A percentile compares a stretch with the other conserved stretches of the same genome.
phyloP scores from a whole-genome alignment of 2,113 vertebrate genomes.

The Archilochus colubris region DNA sequence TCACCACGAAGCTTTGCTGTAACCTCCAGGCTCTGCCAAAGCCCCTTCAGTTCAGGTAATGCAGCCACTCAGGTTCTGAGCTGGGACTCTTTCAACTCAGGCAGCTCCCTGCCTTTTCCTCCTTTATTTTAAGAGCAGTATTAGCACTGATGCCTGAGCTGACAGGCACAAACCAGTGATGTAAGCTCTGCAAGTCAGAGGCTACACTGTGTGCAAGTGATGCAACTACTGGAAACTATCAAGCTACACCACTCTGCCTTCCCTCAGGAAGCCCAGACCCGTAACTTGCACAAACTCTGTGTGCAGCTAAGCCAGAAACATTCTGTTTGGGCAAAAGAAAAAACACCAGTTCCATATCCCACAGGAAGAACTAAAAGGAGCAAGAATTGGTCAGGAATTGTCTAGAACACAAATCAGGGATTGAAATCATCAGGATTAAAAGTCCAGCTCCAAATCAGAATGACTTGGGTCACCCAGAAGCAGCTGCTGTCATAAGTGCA shows the following conservation, averaged over 20 bases:
- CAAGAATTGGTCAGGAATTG: neutral
- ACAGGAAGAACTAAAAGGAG: constrained; percentile 1
- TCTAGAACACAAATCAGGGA: neutral
- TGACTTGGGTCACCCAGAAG: neutral
- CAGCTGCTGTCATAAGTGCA: neutral
- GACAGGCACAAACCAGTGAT: neutral
- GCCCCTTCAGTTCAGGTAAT: neutral
- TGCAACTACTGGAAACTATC: neutral
- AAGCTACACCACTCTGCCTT: neutral
- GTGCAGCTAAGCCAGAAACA: neutral
- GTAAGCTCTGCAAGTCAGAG: neutral
- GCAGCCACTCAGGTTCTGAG: neutral
- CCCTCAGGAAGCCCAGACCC: neutral
- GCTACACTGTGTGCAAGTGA: neutral
- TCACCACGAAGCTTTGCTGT: neutral
- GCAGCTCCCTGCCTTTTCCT: neutral
- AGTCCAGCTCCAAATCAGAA: neutral
- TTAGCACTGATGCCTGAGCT: neutral
- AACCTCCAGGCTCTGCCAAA: neutral
- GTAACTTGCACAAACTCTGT: neutral
- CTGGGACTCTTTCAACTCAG: neutral
- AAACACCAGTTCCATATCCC: neutral
- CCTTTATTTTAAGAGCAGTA: neutral
- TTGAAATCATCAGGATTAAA: neutral
- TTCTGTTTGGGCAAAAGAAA: neutral